These are phyloP conservation scores for Poliocrania exsul DNA, from an alignment of 2,797 vertebrate species.

Conservation along the genomic window DNA sequence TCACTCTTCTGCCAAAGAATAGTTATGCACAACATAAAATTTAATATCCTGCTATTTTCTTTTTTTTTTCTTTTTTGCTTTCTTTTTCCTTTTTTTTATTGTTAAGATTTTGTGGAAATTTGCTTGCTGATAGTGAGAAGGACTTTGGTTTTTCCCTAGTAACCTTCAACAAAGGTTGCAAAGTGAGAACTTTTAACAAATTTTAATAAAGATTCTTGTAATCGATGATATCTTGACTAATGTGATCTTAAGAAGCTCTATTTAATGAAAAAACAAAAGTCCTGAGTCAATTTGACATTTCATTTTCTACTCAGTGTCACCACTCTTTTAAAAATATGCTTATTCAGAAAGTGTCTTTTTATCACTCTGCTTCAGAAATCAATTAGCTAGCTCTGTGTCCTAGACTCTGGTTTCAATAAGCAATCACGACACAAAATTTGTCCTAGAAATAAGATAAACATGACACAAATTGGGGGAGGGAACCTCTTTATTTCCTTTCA, in stretches of 20 bases:
- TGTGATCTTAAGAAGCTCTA: background rate
- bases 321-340: background rate
- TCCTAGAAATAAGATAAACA: background rate
- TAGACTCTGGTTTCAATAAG: background rate
- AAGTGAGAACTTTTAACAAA: background rate
- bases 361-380: background rate
- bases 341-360: background rate
- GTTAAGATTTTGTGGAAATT: background rate
- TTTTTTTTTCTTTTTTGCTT: background rate
- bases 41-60: background rate
- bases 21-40: background rate
- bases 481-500: background rate
- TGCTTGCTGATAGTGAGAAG: background rate
- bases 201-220: background rate
- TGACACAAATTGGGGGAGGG: too few relatives aligned
- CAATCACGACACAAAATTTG: background rate
- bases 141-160: background rate
- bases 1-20: accelerated
- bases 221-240: background rate
- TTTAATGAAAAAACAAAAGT: background rate
- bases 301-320: background rate
- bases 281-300: background rate
- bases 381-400: background rate
- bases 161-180: background rate
- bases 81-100: background rate